Evolutionary conservation across 2,888 invertebrate species (phyloP).

Genomic region (Apodemia duryi): DNA sequence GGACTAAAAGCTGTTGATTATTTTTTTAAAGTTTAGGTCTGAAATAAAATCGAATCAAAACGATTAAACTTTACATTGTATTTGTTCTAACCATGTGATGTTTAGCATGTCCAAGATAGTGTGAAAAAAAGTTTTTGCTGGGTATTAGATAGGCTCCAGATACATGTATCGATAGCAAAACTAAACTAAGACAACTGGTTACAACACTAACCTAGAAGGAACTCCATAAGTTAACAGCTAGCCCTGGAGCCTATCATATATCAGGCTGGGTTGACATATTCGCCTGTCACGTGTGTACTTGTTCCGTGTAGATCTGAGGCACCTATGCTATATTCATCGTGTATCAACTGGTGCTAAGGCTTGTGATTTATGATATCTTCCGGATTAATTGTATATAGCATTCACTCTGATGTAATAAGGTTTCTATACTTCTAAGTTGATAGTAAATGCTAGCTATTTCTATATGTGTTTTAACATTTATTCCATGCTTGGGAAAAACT

Average conservation of each 20-base stretch:
- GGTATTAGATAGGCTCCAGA: too few species aligned
- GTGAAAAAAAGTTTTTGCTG: too few species aligned
- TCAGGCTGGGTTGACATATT: constrained; percentile 65
- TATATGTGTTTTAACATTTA: too few species aligned
- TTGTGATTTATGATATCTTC: background rate
- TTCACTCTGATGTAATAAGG: background rate
- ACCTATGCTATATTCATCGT: background rate
- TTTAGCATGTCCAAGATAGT: too few species aligned
- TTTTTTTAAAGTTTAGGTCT: too few species aligned
- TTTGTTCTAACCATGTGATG: too few species aligned
- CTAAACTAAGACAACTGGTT: background rate
- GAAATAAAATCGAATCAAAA: too few species aligned
- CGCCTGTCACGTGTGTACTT: constrained; percentile 48
- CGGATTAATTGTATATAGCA: background rate
- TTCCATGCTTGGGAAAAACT: too few species aligned
- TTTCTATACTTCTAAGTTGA: too few species aligned
- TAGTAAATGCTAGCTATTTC: too few species aligned
- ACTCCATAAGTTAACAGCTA: constrained; percentile 73
- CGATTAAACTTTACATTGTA: too few species aligned
- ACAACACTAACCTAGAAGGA: constrained; percentile 50
- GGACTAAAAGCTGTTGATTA: too few species aligned
- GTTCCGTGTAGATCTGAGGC: constrained; percentile 10
- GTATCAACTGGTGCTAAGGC: background rate
- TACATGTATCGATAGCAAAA: constrained; percentile 21
- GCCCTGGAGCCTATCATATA: constrained; percentile 62